Base-by-base conservation (phyloP, 2,888 invertebrate species). In the Archips crataeganus region DNA sequence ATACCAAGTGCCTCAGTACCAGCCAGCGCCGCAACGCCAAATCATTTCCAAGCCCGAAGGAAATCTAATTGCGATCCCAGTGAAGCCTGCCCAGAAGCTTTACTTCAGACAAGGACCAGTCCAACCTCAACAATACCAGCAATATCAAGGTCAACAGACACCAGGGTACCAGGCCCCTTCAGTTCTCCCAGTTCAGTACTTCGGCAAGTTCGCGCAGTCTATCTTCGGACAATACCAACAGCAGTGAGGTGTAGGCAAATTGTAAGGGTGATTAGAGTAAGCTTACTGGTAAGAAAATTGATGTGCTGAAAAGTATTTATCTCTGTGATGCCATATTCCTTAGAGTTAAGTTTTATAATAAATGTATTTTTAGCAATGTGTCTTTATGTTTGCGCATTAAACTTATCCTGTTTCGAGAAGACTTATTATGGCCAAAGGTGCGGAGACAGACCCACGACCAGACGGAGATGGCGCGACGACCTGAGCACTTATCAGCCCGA, bases 121-220 rank as follows among this genome's bases (percentile, higher is more conserved):
- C 9, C 77, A 79, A 34, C 71, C 74, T 23, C 75, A 77, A 23
- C 32, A 76, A 2, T 71, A 71, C 13, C 81, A 80, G 49, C 74
- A 76, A 2, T 81, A 80, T 70, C 82, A 79, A 23, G 74, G 62
- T 10, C 81, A 80, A 23, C 77, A 78, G 6, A 61, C 74, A 63
- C 65, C 54, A n/a, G 67, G 60, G 0, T 65, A 77, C 13, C 74
- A 80, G 2, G 72, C 83, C 2, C 87, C 90, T 3, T 79, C 87
- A 0, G 87, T 85, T 73, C 85, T 90, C 0, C 81, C 90, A 8
- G 86, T 91, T 6, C 92, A 92, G 72, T 92, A 90, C 75, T 91
- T 88, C 70, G 92, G 92, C 0, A 90, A 91, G 76, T 90, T 83
- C 36, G 91, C 92, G 0, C 85, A 88, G 9, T 81, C 85, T 0